Conservation (phyloP, 37 sponge, comb jelly and placozoan species). For the Diacarnus erythraeanus region DNA sequence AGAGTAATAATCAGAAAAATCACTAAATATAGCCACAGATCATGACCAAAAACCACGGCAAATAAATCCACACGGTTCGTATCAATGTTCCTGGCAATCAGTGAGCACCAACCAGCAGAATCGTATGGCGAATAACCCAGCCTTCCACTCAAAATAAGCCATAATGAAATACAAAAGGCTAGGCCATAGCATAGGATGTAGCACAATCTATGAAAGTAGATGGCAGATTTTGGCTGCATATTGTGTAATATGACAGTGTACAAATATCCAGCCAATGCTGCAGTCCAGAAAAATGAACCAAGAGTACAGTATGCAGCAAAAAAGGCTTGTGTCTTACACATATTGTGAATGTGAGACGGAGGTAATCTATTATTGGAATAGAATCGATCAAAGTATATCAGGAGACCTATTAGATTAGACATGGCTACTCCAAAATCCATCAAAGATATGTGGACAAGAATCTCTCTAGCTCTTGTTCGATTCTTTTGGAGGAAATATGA, state of each 20-base stretch:
- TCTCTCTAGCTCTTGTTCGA: slow-evolving; percentile 34
- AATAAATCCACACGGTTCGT: background rate
- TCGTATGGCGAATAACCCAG: slow-evolving; percentile 64
- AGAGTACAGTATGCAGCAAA: slow-evolving; percentile 64
- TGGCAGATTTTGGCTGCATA: background rate
- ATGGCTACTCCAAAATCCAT: slow-evolving; percentile 62
- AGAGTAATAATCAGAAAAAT: slow-evolving; percentile 44
- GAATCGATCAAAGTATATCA: slow-evolving; percentile 51
- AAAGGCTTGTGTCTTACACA: slow-evolving; percentile 60
- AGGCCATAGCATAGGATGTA: slow-evolving; percentile 50
- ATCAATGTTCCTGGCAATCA: slow-evolving; percentile 2
- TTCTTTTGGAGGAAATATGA: slow-evolving; percentile 39
- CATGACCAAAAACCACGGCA: slow-evolving; percentile 37
- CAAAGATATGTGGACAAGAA: slow-evolving; percentile 67
- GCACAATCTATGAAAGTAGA: background rate
- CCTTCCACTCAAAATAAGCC: slow-evolving; percentile 24
- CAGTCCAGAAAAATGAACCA: slow-evolving; percentile 69
- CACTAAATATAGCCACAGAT: slow-evolving; percentile 65
- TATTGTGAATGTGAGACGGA: background rate
- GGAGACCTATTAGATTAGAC: slow-evolving; percentile 48
- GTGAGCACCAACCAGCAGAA: slow-evolving; percentile 74
- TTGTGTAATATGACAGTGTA: slow-evolving; percentile 23
- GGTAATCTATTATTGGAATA: background rate
- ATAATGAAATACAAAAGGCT: slow-evolving; percentile 34
- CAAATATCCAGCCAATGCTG: slow-evolving; percentile 49